phyloP scores from a whole-genome alignment of 2,113 vertebrate species.

The Suricata suricatta region DNA sequence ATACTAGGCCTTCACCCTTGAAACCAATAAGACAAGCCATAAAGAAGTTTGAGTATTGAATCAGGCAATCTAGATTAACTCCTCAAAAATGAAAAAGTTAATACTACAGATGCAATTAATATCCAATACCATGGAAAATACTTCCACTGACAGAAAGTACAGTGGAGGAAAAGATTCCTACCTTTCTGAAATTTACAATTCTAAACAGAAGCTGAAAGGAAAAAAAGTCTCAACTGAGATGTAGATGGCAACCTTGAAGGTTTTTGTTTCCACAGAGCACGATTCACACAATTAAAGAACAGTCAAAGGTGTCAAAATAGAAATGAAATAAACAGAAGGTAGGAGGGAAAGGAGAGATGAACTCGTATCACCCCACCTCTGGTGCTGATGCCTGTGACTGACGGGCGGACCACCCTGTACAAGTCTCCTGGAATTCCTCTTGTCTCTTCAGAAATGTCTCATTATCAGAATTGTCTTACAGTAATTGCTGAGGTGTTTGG shows the following conservation, averaged over 20 bases:
- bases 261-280: not conserved
- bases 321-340: not conserved
- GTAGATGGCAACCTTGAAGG: not conserved
- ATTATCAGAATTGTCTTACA: not conserved
- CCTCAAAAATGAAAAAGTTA: not conserved
- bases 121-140: not conserved
- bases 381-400: not conserved
- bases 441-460: not conserved
- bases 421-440: not conserved
- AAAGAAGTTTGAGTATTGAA: not conserved
- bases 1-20: not conserved
- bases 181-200: constrained; percentile 1
- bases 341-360: not conserved
- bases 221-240: not conserved
- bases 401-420: accelerated
- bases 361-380: not conserved
- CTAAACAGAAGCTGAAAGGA: not conserved
- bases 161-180: not conserved
- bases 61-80: not conserved
- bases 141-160: not conserved
- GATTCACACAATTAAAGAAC: not conserved
- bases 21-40: not conserved
- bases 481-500: not conserved
- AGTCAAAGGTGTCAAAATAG: not conserved
- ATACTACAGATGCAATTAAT: not conserved